Percentiles rank a stretch among this genome's conserved stretches.
phyloP scores from a whole-genome alignment of 2,113 vertebrate genomes.

The Dermatemys mawii region DNA sequence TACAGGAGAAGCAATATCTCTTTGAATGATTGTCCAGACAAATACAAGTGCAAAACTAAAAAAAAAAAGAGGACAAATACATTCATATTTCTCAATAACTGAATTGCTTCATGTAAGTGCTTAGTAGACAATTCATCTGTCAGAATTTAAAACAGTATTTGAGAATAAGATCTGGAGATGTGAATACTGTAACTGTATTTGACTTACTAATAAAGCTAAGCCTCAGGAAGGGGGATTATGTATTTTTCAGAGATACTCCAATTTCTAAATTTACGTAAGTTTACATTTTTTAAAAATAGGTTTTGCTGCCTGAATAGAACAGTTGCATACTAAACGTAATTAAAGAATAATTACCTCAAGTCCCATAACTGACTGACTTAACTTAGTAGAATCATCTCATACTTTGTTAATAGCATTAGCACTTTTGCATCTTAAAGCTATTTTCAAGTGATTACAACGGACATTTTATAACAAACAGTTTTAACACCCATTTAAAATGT shows the following conservation, averaged over 20 bases:
- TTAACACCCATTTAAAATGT: slow-evolving; percentile 43
- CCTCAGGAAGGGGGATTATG: slow-evolving; percentile 33
- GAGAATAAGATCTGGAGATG: slow-evolving; percentile 51
- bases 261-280: slow-evolving; percentile 71
- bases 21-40: slow-evolving; percentile 82
- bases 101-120: slow-evolving; percentile 53
- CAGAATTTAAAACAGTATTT: neutral
- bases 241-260: slow-evolving; percentile 66
- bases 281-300: slow-evolving; percentile 63
- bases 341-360: slow-evolving; percentile 63
- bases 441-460: slow-evolving; percentile 32
- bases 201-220: neutral
- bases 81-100: neutral
- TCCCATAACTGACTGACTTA: slow-evolving; percentile 45
- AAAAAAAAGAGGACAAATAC: slow-evolving; percentile 21
- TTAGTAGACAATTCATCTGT: slow-evolving; percentile 27
- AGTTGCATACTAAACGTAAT: slow-evolving; percentile 56
- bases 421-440: slow-evolving; percentile 49
- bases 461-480: slow-evolving; percentile 53
- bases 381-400: slow-evolving; percentile 41
- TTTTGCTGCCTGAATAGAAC: slow-evolving; percentile 64
- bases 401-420: slow-evolving; percentile 60
- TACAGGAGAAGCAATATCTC: slow-evolving; percentile 83
- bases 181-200: neutral
- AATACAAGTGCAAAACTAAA: slow-evolving; percentile 36